Conservation (phyloP, 2,888 invertebrate genomes). For the Aethes cnicana region DNA sequence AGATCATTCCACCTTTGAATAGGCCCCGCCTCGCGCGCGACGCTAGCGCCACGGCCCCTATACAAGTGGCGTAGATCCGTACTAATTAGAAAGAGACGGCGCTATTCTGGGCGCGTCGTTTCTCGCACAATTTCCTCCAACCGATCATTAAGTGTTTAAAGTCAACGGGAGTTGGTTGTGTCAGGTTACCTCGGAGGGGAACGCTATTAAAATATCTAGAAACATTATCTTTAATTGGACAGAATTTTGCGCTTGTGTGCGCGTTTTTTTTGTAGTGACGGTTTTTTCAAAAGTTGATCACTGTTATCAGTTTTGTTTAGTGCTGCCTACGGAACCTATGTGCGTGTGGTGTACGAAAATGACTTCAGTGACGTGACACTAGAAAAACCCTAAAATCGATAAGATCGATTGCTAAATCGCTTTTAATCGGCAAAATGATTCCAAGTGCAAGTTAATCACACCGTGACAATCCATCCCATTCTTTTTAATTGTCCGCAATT, state of each 20-base stretch:
- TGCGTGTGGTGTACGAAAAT: conserved; percentile 53
- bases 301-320: conserved; percentile 75
- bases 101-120: conserved; percentile 72
- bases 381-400: conserved; percentile 30
- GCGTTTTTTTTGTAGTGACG: conserved; percentile 73
- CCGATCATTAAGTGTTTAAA: conserved; percentile 83
- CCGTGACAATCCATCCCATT: conserved; percentile 66
- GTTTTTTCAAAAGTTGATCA: conserved; percentile 77
- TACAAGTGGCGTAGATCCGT: conserved; percentile 63
- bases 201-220: conserved; percentile 82
- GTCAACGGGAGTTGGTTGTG: conserved; percentile 82
- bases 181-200: conserved; percentile 80
- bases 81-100: conserved; percentile 73
- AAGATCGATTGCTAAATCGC: conserved; percentile 40
- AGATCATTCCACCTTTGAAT: conserved; percentile 53
- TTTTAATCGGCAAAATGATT: conserved; percentile 55
- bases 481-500: conserved; percentile 62
- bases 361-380: conserved; percentile 72
- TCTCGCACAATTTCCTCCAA: conserved; percentile 82
- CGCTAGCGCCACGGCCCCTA: conserved; percentile 63
- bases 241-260: conserved; percentile 79
- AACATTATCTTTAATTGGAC: conserved; percentile 83
- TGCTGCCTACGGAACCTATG: conserved; percentile 53
- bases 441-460: conserved; percentile 72
- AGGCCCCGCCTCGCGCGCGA: conserved; percentile 52